Conservation (phyloP, 2,797 vertebrate genomes). For the Phrynocephalus vlangalii region DNA sequence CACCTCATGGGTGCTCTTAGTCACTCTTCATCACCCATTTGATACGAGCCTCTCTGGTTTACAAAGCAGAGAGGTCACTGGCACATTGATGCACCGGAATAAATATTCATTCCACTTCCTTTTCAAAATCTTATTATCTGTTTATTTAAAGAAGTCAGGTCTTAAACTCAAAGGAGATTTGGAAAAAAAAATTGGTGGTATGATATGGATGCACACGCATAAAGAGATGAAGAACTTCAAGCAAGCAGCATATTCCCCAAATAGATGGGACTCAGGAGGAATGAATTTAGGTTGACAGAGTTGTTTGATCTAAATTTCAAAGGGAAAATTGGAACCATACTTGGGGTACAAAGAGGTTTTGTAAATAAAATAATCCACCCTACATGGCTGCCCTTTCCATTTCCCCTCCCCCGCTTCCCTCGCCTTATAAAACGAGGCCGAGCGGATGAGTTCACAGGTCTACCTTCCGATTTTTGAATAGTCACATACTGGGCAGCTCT, state of each 20-base stretch:
- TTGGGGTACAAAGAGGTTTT: constrained; percentile 34
- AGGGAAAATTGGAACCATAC: constrained; percentile 41
- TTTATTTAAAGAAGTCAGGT: neutral
- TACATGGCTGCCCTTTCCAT: constrained; percentile 8
- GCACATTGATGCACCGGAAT: too few relatives aligned
- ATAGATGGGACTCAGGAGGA: neutral
- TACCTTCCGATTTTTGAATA: neutral
- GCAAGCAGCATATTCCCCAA: neutral
- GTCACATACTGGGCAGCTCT: accelerated
- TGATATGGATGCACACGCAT: too few relatives aligned
- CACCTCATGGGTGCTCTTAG: neutral
- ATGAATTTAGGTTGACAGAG: neutral
- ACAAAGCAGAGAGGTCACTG: neutral
- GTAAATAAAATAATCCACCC: constrained; percentile 39
- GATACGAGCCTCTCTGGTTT: neutral
- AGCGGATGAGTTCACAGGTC: accelerated
- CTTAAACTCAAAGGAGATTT: neutral
- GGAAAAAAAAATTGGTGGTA: too few relatives aligned
- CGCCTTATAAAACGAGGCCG: neutral
- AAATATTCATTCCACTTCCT: neutral
- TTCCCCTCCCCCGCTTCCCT: accelerated
- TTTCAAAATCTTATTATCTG: too few relatives aligned
- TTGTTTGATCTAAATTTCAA: constrained; percentile 59
- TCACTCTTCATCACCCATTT: neutral
- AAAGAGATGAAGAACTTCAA: neutral